Evolutionary conservation across 37 sponge, comb jelly and placozoan genomes (phyloP), one percentile per base, ranked within the genome.

Genomic region (Bolinopsis microptera): DNA sequence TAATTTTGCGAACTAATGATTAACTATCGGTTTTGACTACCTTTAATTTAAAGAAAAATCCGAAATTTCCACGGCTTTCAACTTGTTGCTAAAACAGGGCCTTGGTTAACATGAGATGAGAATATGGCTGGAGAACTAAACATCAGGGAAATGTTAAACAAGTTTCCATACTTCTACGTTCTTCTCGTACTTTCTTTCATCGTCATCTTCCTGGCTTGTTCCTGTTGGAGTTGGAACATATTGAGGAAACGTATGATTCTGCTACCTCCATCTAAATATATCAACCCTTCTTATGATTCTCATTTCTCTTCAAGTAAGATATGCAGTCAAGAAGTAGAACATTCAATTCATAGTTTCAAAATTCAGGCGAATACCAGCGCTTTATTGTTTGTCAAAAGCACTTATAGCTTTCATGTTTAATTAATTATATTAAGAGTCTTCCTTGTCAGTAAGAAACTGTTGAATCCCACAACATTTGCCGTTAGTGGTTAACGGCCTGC

Each of bases 211-310:
- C 75, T 72, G 3, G 26, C 75, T 3, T 72, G 75, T 21, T n/a
- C 31, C 31, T 72, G 75, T 21, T 72, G 75, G 75, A 28, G 31
- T n/a, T 72, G 75, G 75, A 72, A 72, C 75, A 72, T 72, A 8
- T n/a, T 28, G 26, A 72, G 18, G 75, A 72, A 72, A 5, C 75
- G 31, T 72, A 72, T 72, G 75, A n/a, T 72, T 28, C 75, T 72
- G 26, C 31, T 28, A n/a, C 31, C 75, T 5, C 75, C 61, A 13
- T 48, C 61, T 48, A 48, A 48, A 48, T 18, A 5, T 48, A 48
- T 48, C 61, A 48, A 48, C 61, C n/a, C n/a, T n/a, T 48, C 9
- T 13, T 48, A 48, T 48, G 61, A 13, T 48, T 48, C 61, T 13
- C 13, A 48, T 13, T 48, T 48, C 13, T 48, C 61, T 48, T 48